Conservation (phyloP, 2,797 vertebrate genomes). For the Sebastes elongatus region DNA sequence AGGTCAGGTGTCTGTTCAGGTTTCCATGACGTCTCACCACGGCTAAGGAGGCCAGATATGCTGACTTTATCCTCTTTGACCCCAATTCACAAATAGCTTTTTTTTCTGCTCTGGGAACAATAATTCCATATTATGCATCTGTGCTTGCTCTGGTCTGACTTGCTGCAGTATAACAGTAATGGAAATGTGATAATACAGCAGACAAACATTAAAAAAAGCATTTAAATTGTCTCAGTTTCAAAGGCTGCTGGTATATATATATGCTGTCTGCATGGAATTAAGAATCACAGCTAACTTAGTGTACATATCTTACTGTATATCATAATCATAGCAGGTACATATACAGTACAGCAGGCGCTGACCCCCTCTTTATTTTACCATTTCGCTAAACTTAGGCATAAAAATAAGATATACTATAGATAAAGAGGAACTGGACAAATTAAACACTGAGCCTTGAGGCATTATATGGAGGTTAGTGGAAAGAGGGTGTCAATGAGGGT, state of each 20-base stretch:
- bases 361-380: background rate
- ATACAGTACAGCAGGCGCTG: background rate
- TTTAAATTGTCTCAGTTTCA: background rate
- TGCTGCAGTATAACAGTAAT: background rate
- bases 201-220: background rate
- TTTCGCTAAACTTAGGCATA: background rate
- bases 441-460: background rate
- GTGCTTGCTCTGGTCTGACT: background rate
- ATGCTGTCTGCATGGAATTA: background rate
- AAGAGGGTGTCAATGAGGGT: background rate
- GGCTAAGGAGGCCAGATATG: background rate
- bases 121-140: background rate
- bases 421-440: background rate
- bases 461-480: background rate
- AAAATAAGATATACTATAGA: background rate
- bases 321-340: background rate
- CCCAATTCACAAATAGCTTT: background rate
- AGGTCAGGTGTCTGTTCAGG: conserved; percentile 50
- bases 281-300: background rate
- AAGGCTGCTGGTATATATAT: background rate
- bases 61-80: conserved; percentile 34
- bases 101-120: background rate
- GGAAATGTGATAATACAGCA: background rate
- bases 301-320: background rate
- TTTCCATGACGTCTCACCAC: conserved; percentile 56